These are phyloP conservation scores for Ceratitis capitata DNA, from an alignment of 1,140 invertebrate species.

Conservation along the genomic window DNA sequence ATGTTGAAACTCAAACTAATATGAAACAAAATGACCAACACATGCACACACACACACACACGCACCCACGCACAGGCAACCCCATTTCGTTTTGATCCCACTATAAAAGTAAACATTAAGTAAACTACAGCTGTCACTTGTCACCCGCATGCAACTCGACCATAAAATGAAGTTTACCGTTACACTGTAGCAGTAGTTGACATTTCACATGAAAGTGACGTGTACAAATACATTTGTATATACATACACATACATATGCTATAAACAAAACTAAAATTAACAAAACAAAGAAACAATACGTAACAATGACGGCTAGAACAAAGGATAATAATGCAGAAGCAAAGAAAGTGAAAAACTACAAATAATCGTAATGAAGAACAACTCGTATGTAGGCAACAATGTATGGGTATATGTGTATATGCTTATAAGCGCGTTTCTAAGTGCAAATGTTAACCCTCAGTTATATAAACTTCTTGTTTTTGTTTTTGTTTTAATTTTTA, in stretches of 20 bases:
- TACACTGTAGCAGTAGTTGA: background rate
- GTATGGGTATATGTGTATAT: background rate
- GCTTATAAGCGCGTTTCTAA: background rate
- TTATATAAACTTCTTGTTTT: too few relatives aligned
- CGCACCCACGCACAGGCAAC: too few relatives aligned
- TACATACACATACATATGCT: background rate
- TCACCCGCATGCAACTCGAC: background rate
- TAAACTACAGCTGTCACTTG: background rate
- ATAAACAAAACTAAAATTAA: constrained; percentile 10
- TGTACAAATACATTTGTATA: background rate
- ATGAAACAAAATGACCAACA: too few relatives aligned
- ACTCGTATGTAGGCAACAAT: background rate
- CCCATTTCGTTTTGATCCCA: too few relatives aligned
- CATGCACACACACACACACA: too few relatives aligned
- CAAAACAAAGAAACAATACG: background rate
- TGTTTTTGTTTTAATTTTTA: too few relatives aligned
- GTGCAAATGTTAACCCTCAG: too few relatives aligned
- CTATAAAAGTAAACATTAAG: background rate
- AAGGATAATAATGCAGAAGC: background rate
- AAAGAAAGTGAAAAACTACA: background rate
- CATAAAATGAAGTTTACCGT: background rate
- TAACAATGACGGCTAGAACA: background rate
- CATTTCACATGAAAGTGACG: background rate
- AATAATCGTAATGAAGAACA: background rate
- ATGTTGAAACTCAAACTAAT: too few relatives aligned